phyloP scores from a whole-genome alignment of 53 echinoderm and acorn worm genomes.

The Patiria pectinifera region DNA sequence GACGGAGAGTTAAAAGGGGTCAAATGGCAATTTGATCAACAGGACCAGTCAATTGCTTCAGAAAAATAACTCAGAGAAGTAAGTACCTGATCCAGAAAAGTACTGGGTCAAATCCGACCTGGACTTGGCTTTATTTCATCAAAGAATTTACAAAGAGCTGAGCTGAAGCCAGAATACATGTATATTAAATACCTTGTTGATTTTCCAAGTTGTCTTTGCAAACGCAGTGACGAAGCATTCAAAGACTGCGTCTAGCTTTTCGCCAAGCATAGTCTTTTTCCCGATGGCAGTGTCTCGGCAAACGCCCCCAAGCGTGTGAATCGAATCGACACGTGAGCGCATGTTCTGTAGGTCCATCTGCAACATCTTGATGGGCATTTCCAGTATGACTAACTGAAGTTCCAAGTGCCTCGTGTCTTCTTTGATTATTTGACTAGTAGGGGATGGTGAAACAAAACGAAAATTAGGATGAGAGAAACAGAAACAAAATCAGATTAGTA shows the following conservation, averaged over 20 bases:
- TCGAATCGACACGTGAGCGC: not conserved
- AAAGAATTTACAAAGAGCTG: too few relatives aligned
- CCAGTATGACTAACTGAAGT: slow-evolving; percentile 21
- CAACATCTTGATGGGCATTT: not conserved
- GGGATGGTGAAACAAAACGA: too few relatives aligned
- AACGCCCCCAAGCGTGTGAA: not conserved
- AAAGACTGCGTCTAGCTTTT: not conserved
- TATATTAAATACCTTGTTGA: slow-evolving; percentile 15
- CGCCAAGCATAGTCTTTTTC: not conserved
- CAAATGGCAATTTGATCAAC: too few relatives aligned
- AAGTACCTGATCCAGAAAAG: too few relatives aligned
- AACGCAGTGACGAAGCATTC: not conserved
- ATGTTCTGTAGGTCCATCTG: not conserved
- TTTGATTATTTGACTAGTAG: slow-evolving; percentile 48
- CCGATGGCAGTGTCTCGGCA: not conserved
- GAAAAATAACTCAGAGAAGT: too few relatives aligned
- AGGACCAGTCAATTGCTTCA: too few relatives aligned
- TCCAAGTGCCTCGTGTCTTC: slow-evolving; percentile 55
- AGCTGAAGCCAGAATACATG: too few relatives aligned
- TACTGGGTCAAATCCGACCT: too few relatives aligned
- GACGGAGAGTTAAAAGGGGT: too few relatives aligned
- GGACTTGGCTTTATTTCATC: too few relatives aligned
- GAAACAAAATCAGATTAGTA: too few relatives aligned
- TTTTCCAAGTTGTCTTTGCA: not conserved
- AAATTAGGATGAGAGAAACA: too few relatives aligned